phyloP scores from a whole-genome alignment of 2,888 invertebrate species.

The Pandemis heparana region DNA sequence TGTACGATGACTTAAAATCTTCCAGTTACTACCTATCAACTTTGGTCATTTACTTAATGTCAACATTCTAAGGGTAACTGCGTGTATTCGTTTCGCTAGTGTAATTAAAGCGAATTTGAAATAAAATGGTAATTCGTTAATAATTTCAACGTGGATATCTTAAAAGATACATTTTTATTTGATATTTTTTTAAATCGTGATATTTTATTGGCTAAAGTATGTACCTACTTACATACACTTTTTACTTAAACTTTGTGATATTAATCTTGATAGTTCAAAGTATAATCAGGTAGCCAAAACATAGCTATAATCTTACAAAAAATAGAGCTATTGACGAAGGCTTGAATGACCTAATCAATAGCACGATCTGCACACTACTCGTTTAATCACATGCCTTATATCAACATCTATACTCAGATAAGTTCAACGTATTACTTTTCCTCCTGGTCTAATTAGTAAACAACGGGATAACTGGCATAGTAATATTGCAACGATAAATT shows the following conservation, averaged over 20 bases:
- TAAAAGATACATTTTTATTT: too few relatives aligned
- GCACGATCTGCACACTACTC: not conserved
- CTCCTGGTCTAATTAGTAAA: conserved; percentile 4
- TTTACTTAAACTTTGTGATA: not conserved
- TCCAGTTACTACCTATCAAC: not conserved
- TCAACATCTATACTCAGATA: not conserved
- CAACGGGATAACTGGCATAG: conserved; percentile 14
- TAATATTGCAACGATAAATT: conserved; percentile 27
- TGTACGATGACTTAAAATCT: too few relatives aligned
- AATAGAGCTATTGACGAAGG: not conserved
- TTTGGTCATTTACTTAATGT: not conserved
- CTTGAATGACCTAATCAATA: not conserved
- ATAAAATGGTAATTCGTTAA: not conserved
- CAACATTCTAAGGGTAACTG: not conserved
- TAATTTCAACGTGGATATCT: not conserved
- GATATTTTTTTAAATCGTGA: too few relatives aligned
- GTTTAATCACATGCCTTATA: not conserved
- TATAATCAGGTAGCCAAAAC: not conserved
- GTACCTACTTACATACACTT: too few relatives aligned
- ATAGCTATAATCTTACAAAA: too few relatives aligned
- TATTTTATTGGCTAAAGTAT: too few relatives aligned
- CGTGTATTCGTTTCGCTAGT: not conserved
- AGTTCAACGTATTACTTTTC: not conserved
- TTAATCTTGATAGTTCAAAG: not conserved
- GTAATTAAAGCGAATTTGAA: not conserved